Evolutionary conservation across 2,888 invertebrate species (phyloP), one percentile per base, ranked within the genome.

Genomic region (Platycheirus rosarum): DNA sequence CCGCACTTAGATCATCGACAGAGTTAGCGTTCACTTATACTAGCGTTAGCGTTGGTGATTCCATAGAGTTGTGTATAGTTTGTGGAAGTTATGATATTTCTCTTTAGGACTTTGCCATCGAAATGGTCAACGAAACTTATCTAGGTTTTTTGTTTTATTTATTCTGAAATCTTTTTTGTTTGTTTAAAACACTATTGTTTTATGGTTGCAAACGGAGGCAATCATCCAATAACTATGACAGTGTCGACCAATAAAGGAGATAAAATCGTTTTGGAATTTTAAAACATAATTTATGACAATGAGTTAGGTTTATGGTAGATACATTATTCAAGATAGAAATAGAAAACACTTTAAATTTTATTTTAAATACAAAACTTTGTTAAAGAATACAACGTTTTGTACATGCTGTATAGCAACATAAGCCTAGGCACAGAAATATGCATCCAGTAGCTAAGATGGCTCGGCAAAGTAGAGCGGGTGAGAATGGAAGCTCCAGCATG

Each of bases 1-100:
- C 57, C 44, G 57, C 87, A 88, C 86, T 88, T 88, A 88, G 88
- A 88, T 88, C 88, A 88, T 88, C 88, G 88, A 87, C 86, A 86
- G 86, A 88, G 87, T 88, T 88, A 88, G 88, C 68, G 35, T n/a
- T n/a, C n/a, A n/a, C n/a, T n/a, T n/a, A n/a, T n/a, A n/a, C n/a
- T n/a, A 88, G 88, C 69, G 44, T 16, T 51, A 49, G 32, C 20
- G 9, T 9, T 14, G 29, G 35, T 14, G 26, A 55, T 68, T 55
- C 55, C 46, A 53, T 70, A 49, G 23, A 20, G 32, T 42, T 16
- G n/a, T n/a, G n/a, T n/a, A n/a, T n/a, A 29, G 37, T 46, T 8
- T 18, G n/a, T 35, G 16, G 26, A 42, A 18, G 11, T 29, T 16
- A 11, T 42, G n/a, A 29, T 42, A 16, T 42, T 57, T 13, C 5